Evolutionary conservation across 2,888 invertebrate species (phyloP).

Genomic region (Fragum sueziense): DNA sequence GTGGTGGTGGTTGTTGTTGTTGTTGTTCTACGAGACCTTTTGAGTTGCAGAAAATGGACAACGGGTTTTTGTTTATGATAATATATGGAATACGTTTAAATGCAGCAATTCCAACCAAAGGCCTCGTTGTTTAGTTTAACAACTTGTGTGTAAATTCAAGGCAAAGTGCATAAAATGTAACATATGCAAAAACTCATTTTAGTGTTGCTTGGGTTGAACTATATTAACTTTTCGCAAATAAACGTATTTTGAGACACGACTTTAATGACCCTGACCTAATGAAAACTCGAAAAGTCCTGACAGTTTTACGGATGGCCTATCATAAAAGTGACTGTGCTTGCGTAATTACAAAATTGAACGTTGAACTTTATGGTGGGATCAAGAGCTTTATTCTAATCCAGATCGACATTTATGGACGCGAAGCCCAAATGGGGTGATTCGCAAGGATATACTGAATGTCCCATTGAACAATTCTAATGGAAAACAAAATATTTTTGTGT

Average conservation of each 20-base stretch:
- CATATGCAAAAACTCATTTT: no score
- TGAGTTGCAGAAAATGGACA: no score
- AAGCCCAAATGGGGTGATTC: slow-evolving; percentile 42
- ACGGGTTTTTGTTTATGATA: no score
- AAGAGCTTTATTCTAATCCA: slow-evolving; percentile 50
- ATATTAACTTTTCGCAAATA: background rate
- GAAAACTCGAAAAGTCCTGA: slow-evolving; percentile 19
- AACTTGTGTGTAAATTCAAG: no score
- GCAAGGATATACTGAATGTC: slow-evolving; percentile 48
- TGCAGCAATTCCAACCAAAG: no score
- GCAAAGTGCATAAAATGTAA: no score
- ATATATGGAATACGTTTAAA: no score
- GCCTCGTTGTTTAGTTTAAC: no score
- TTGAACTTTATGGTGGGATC: slow-evolving; percentile 47
- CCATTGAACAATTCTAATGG: slow-evolving; percentile 42
- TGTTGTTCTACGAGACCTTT: no score
- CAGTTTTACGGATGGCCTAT: slow-evolving; percentile 11
- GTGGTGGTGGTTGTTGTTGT: no score
- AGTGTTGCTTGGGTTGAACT: background rate
- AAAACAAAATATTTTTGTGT: slow-evolving; percentile 41
- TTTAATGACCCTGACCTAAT: slow-evolving; percentile 18
- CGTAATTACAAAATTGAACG: slow-evolving; percentile 54
- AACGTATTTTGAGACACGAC: background rate
- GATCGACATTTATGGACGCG: slow-evolving; percentile 49
- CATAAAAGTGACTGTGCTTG: slow-evolving; percentile 20